Evolutionary conservation across 1,140 invertebrate species (phyloP).

Genomic region (Cydia fagiglandana): DNA sequence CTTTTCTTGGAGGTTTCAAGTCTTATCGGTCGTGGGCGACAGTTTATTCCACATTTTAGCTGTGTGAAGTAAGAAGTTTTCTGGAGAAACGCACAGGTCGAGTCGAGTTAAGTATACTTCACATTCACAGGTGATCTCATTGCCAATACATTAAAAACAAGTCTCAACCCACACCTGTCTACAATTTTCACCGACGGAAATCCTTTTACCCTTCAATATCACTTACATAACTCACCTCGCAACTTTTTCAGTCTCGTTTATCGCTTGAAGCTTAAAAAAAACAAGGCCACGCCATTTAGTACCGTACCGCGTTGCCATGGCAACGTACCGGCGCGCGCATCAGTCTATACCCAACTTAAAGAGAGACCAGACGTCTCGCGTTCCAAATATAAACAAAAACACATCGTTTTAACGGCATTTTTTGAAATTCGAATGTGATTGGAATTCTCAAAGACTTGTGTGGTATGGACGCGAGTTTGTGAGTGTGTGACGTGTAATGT

Average conservation of each 20-base stretch:
- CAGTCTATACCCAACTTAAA: slow-evolving; percentile 53
- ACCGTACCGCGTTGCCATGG: slow-evolving; percentile 52
- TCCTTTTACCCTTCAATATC: neutral
- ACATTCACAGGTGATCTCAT: too few relatives aligned
- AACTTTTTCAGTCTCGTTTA: neutral
- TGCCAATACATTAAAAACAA: too few relatives aligned
- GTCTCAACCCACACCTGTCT: too few relatives aligned
- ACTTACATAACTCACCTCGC: neutral
- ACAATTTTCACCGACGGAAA: too few relatives aligned
- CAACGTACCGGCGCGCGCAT: slow-evolving; percentile 65
- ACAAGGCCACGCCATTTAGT: slow-evolving; percentile 18
- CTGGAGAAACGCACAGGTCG: too few relatives aligned
- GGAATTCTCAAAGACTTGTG: slow-evolving; percentile 26
- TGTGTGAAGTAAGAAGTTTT: too few relatives aligned
- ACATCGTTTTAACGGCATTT: slow-evolving; percentile 38
- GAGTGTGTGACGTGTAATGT: slow-evolving; percentile 32
- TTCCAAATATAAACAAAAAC: slow-evolving; percentile 48
- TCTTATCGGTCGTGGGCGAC: too few relatives aligned
- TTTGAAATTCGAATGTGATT: slow-evolving; percentile 28
- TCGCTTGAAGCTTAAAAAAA: neutral
- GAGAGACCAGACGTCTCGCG: slow-evolving; percentile 48
- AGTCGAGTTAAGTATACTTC: too few relatives aligned
- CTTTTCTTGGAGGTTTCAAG: too few relatives aligned
- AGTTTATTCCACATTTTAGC: too few relatives aligned
- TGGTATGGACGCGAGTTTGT: slow-evolving; percentile 32